Conservation (phyloP, 1,140 invertebrate species). For the Ctenoplectra terminalis region DNA sequence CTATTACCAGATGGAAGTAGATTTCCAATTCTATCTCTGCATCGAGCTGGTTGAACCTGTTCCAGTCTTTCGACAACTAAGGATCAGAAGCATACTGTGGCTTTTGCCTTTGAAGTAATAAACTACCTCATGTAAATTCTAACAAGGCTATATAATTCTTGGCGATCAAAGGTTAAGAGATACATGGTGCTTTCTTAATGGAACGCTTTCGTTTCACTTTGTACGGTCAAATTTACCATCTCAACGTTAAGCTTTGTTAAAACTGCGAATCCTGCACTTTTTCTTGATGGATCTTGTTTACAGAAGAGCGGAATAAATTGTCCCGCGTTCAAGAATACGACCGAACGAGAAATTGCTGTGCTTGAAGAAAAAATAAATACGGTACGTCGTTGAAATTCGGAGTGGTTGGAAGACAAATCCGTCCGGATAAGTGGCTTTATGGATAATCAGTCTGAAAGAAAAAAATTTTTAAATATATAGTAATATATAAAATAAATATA, state of each 20-base stretch:
- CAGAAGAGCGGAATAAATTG: not conserved
- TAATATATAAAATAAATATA: no score
- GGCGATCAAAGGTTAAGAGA: not conserved
- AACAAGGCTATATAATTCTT: slow-evolving; percentile 4
- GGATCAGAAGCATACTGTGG: slow-evolving; percentile 35
- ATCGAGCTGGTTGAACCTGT: not conserved
- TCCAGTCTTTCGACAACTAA: slow-evolving; percentile 6
- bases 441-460: no score
- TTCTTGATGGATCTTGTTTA: not conserved
- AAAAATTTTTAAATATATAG: no score
- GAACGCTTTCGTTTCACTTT: slow-evolving; percentile 5
- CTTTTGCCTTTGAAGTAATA: slow-evolving; percentile 14
- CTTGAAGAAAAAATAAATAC: not conserved
- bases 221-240: not conserved
- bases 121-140: slow-evolving; percentile 14
- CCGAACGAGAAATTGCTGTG: no score
- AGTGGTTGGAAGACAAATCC: no score
- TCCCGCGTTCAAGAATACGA: not conserved
- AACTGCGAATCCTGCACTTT: not conserved
- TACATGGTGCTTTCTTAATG: not conserved
- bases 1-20: slow-evolving; percentile 56
- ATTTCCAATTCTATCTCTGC: slow-evolving; percentile 56
- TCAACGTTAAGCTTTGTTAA: not conserved
- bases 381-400: no score
- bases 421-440: no score